Conservation (phyloP, 2,797 vertebrate genomes). For the Tenualosa thibaudeaui region DNA sequence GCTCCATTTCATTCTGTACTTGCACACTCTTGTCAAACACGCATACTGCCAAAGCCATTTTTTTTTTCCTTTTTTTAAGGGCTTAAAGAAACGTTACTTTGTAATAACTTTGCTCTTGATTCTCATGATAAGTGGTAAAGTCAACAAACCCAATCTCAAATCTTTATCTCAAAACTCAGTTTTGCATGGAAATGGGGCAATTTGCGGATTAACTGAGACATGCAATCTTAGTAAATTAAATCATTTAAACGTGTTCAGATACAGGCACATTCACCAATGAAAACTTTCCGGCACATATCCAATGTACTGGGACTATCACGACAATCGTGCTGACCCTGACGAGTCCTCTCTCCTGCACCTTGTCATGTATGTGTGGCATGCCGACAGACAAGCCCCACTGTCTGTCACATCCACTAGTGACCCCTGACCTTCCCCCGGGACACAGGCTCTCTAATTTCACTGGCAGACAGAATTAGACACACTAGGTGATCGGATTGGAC, state of each 20-base stretch:
- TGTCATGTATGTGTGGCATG: not conserved
- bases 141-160: not conserved
- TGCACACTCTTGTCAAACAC: conserved; percentile 6
- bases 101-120: not conserved
- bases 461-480: conserved; percentile 81
- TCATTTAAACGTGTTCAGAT: not conserved
- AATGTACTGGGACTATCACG: not conserved
- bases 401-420: conserved; percentile 32
- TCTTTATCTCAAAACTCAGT: not conserved
- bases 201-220: not conserved
- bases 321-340: not conserved
- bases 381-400: not conserved
- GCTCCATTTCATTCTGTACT: conserved; percentile 8
- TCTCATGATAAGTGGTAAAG: not conserved
- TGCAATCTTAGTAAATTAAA: not conserved
- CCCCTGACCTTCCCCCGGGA: conserved; percentile 37
- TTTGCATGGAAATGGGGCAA: not conserved
- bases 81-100: conserved; percentile 6
- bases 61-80: not conserved
- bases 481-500: conserved; percentile 82
- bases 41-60: not conserved
- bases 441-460: conserved; percentile 62
- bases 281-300: not conserved
- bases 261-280: not conserved
- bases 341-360: not conserved